Percentiles rank a stretch among this genome's conserved stretches.
Conservation (phyloP, 2,113 vertebrate species). For the Propithecus coquereli region DNA sequence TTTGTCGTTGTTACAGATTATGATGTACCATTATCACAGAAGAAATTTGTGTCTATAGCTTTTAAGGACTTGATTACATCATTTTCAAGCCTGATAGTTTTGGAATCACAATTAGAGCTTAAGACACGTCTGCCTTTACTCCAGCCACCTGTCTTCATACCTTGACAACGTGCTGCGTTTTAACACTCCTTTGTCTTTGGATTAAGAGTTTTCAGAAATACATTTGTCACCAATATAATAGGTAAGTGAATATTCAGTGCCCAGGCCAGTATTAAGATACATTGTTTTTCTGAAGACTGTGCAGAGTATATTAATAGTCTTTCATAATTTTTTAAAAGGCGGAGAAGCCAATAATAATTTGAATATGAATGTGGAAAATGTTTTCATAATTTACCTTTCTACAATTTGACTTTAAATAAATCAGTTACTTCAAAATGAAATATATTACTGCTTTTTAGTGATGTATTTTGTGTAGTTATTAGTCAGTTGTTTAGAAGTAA, state of each 20-base stretch:
- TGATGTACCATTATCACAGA: slow-evolving; percentile 94
- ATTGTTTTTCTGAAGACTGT: slow-evolving; percentile 2
- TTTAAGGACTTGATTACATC: slow-evolving; percentile 95
- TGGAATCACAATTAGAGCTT: slow-evolving; percentile 86
- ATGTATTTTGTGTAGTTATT: background rate
- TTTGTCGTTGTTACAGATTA: slow-evolving; percentile 86
- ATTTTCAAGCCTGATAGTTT: slow-evolving; percentile 97
- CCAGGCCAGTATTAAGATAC: background rate
- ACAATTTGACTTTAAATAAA: background rate
- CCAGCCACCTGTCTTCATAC: slow-evolving; percentile 78
- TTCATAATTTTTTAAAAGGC: background rate
- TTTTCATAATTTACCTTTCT: background rate
- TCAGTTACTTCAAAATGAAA: background rate
- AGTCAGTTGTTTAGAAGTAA: background rate
- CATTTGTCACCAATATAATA: slow-evolving; percentile 77
- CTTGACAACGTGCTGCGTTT: slow-evolving; percentile 79
- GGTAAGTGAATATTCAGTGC: slow-evolving; percentile 81
- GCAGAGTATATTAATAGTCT: background rate
- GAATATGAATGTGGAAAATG: background rate
- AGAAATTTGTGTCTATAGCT: slow-evolving; percentile 98
- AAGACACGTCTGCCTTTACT: slow-evolving; percentile 80
- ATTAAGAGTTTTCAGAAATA: slow-evolving; percentile 70
- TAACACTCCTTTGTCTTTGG: slow-evolving; percentile 73
- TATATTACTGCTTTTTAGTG: background rate
- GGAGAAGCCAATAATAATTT: background rate